Evolutionary conservation across 2,888 invertebrate genomes (phyloP), one percentile per base, ranked within the genome.

Genomic region (Limnephilus rhombicus): DNA sequence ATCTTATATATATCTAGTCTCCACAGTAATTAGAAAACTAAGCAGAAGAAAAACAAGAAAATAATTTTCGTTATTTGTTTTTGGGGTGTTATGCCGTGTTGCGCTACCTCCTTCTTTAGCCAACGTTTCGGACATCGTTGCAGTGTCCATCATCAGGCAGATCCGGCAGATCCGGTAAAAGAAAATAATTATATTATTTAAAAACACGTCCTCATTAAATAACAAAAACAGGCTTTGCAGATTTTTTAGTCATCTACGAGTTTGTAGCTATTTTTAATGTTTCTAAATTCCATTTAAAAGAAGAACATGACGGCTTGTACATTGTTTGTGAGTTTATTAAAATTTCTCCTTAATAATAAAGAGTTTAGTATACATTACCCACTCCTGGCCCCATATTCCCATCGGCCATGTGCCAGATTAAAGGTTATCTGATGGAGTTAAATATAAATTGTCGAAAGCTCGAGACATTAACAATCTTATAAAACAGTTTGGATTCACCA

Each of bases 391-490:
- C 31, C 34, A 13, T 89, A 41, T 29, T 90, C 90, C 90, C 53
- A 29, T 80, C 49, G 83, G 90, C 53, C 80, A 90, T 90, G 82
- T 83, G 45, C 80, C 82, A 90, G 91, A 90, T 92, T 91, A 91
- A 91, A 92, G 90, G 91, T 88, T 91, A 90, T 90, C 91, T 41
- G 90, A 91, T 89, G 85, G 89, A 87, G 88, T 91, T 24, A 87
- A 88, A 90, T 89, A 92, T 92, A 92, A 92, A 92, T 92, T 90
- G 89, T 87, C 49, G 88, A 91, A 91, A 86, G 90, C 87, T 53
- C 34, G 53, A 81, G 90, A 90, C 91, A 91, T 91, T 92, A 91
- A 92, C 85, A 89, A 91, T 87, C 90, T 86, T 24, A 80, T 90
- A 49, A 81, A 92, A 80, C 87, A 49, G 68, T 53, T 87, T 53